Evolutionary conservation across 2,797 vertebrate species (phyloP), one percentile per base, ranked within the genome.

Genomic region (Aselliscus stoliczkanus): DNA sequence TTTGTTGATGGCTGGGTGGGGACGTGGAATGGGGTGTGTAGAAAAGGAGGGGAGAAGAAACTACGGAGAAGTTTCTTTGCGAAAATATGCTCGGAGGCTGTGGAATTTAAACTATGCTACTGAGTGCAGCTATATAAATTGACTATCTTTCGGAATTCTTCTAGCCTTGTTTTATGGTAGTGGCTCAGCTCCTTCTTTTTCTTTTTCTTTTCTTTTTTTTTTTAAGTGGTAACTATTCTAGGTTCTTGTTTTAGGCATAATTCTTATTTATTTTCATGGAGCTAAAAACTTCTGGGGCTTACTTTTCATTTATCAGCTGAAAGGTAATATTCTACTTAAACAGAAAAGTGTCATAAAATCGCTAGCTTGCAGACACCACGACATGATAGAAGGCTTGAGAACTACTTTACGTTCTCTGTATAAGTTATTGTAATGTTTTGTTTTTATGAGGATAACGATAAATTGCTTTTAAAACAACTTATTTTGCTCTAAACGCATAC

Each of bases 201-300:
- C 77, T 34, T 37, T 76, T 82, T 47, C 2, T 47, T 47, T 44
- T 44, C 5, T 44, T 34, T 37, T 73, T 77, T 39, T 80, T 84
- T 42, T 37, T 0, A 75, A 73, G 60, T 85, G 89, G 65, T 92
- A 93, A 75, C 64, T 83, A n/a, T 90, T 72, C 21, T 88, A 56
- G 47, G 23, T 92, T 97, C n/a, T 94, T 92, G 77, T 84, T 92
- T 92, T 92, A 77, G 85, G 75, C 82, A 84, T 62, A n/a, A 44
- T 86, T 97, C 75, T 95, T 95, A 97, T 96, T 97, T 96, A 96
- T 96, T 90, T 95, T 86, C 88, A 95, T 79, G 62, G 69, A 95
- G 52, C 88, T 89, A 97, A 97, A 97, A 96, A 95, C 56, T 96
- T 97, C 86, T 34, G 17, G 37, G 69, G 94, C 75, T 97, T 93